A percentile compares a stretch with the other conserved stretches of the same genome.
Evolutionary conservation across 2,888 invertebrate genomes (phyloP).

Genomic region (Cosmia pyralina): DNA sequence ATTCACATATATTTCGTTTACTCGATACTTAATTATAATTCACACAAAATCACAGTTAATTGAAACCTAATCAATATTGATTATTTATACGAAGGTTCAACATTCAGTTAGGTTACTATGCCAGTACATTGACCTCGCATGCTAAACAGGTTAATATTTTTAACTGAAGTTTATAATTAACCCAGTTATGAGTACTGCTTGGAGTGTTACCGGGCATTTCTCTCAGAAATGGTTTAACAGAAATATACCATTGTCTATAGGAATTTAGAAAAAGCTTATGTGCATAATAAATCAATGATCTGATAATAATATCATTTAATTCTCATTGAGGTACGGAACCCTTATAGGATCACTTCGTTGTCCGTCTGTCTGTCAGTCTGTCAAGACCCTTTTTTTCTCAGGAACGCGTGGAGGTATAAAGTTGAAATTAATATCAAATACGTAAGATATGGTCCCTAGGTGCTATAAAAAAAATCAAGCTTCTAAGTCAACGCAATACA

Average conservation of each 20-base stretch:
- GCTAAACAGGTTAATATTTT: conserved; percentile 53
- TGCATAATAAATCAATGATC: not conserved
- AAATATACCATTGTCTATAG: conserved; percentile 20
- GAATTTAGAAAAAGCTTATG: conserved; percentile 1
- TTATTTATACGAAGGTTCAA: conserved; percentile 24
- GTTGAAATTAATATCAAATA: no score
- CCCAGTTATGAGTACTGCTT: conserved; percentile 48
- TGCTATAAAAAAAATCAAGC: no score
- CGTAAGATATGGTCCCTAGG: no score
- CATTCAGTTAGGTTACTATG: conserved; percentile 35
- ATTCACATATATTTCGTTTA: not conserved
- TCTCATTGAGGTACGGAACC: no score
- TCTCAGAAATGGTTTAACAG: conserved; percentile 30
- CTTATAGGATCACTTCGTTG: no score
- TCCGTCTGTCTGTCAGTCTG: no score
- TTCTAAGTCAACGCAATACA: no score
- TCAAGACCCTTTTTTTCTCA: no score
- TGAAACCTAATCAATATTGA: conserved; percentile 29
- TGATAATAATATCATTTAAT: not conserved
- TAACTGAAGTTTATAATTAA: conserved; percentile 52
- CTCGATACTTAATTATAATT: conserved; percentile 12
- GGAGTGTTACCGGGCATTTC: conserved; percentile 17
- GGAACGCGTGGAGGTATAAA: no score
- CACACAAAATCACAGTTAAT: conserved; percentile 25
- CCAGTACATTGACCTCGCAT: conserved; percentile 37